Evolutionary conservation across 2,888 invertebrate species (phyloP), one percentile per base, ranked within the genome.

Genomic region (Lycia hirtaria): DNA sequence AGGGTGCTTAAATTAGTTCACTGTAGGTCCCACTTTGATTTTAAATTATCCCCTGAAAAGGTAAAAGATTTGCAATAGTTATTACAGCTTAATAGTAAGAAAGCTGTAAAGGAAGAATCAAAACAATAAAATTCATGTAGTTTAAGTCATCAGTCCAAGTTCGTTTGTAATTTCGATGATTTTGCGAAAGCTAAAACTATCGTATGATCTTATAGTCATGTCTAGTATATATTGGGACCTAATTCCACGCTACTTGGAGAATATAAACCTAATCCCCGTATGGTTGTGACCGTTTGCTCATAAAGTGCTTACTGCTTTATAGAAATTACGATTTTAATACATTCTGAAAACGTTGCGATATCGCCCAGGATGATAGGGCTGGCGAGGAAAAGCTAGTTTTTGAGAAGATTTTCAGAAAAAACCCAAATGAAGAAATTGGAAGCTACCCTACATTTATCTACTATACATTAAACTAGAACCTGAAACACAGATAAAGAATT

Each of bases 271-370:
- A 56, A 56, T 56, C 48, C 52, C 44, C 20, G 26, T 51, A 38
- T 35, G 56, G 51, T 49, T 51, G 44, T 53, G 58, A 49, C 55
- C 40, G 41, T 26, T 33, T 41, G 58, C 57, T 68, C 69, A 73
- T 81, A 80, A 82, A 81, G 78, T 73, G 64, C 67, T 75, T 52
- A 75, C 67, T 68, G 72, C 71, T 72, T 72, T 76, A 75, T 75
- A 79, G 78, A 77, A 79, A 81, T 77, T 76, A 79, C 72, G 66
- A 75, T 75, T 77, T 62, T 69, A 72, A 74, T 71, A 69, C 48
- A 43, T 53, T 53, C 43, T 53, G 56, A 54, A 56, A 71, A 69
- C 65, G 65, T 69, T 67, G 66, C 68, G 53, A 71, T 69, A 69
- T 62, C 40, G 10, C 50, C 28, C 17, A 15, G 24, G 7, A 7